These are phyloP conservation scores for Drosophila setosimentum DNA, from an alignment of 2,888 invertebrate genomes.

Conservation along the genomic window DNA sequence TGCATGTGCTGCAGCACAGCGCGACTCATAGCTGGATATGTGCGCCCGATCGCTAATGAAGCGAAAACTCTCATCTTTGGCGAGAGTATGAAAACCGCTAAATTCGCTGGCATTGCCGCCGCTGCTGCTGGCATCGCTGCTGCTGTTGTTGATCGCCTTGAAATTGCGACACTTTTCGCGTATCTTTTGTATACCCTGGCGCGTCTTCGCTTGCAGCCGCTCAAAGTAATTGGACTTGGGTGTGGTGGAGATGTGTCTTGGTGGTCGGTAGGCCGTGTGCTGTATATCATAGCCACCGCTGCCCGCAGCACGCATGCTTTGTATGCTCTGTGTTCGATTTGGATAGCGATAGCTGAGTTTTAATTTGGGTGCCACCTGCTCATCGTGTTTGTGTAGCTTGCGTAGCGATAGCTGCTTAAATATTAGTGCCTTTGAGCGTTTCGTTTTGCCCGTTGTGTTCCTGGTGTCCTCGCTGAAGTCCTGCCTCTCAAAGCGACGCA, in stretches of 20 bases:
- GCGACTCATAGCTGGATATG: slow-evolving; percentile 82
- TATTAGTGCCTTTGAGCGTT: slow-evolving; percentile 54
- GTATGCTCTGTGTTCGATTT: slow-evolving; percentile 82
- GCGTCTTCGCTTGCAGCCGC: slow-evolving; percentile 83
- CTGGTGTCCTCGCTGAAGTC: slow-evolving; percentile 65
- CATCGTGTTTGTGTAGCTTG: slow-evolving; percentile 62
- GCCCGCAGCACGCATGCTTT: slow-evolving; percentile 68
- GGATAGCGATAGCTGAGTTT: slow-evolving; percentile 84
- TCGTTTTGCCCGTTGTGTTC: slow-evolving; percentile 29
- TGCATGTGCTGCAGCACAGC: slow-evolving; percentile 71
- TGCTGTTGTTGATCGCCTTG: slow-evolving; percentile 48
- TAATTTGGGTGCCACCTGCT: slow-evolving; percentile 70
- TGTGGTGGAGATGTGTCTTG: slow-evolving; percentile 30
- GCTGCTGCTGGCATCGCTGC: slow-evolving; percentile 36
- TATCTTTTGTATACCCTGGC: slow-evolving; percentile 83
- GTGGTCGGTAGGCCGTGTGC: slow-evolving; percentile 60
- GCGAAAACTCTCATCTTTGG: slow-evolving; percentile 83
- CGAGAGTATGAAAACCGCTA: slow-evolving; percentile 77
- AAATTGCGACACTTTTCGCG: slow-evolving; percentile 84
- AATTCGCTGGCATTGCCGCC: slow-evolving; percentile 54
- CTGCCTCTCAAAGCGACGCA: slow-evolving; percentile 82
- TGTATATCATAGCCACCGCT: slow-evolving; percentile 67
- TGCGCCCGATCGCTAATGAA: slow-evolving; percentile 83
- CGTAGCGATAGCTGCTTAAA: slow-evolving; percentile 81
- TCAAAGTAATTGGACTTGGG: slow-evolving; percentile 82